phyloP scores from a whole-genome alignment of 1,140 invertebrate genomes.

The Philotrypesis tridentata region DNA sequence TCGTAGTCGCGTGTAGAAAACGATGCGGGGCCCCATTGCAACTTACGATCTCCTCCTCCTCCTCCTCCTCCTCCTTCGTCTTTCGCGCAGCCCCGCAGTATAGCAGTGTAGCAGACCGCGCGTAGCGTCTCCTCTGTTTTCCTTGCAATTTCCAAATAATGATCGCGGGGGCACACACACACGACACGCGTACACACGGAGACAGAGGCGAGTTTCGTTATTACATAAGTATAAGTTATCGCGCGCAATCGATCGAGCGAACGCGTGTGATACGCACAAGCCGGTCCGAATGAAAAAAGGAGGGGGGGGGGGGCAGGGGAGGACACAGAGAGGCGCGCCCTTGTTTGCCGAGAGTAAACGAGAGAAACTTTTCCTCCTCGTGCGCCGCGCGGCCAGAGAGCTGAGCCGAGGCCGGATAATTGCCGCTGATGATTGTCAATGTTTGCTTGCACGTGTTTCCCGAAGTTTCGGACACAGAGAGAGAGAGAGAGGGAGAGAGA shows the following conservation, averaged over 20 bases:
- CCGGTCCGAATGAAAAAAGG: background rate
- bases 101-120: too few species aligned
- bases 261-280: background rate
- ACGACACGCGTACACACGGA: too few species aligned
- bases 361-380: background rate
- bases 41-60: background rate
- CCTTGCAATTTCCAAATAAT: background rate
- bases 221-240: background rate
- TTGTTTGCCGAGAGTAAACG: background rate
- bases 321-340: background rate
- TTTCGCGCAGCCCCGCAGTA: background rate
- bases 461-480: background rate
- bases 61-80: too few species aligned
- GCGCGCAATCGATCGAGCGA: background rate
- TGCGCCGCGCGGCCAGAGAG: too few species aligned
- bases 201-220: too few species aligned
- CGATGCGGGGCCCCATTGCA: background rate
- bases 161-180: too few species aligned
- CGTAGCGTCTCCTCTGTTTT: too few species aligned
- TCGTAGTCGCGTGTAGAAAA: slow-evolving; percentile 16
- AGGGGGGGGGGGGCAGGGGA: too few species aligned
- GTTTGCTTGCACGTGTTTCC: background rate
- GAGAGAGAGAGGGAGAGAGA: too few species aligned
- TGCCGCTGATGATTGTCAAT: background rate
- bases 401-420: background rate